Evolutionary conservation across 1,140 invertebrate species (phyloP).

Genomic region (Rhagoletis pomonella): DNA sequence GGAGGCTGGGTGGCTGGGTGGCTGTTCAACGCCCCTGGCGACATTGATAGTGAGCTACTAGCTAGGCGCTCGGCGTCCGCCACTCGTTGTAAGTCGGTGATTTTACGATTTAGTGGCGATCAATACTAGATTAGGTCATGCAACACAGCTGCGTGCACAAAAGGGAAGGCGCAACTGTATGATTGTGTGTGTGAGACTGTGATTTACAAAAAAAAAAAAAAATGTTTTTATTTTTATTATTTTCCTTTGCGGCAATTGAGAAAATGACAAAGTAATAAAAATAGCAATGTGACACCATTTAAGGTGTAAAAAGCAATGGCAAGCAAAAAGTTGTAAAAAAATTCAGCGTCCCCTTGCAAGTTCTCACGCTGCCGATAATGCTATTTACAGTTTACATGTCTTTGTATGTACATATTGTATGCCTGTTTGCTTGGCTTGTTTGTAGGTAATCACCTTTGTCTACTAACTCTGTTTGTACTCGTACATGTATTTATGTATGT

Average conservation of each 20-base stretch:
- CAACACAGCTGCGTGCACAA: background rate
- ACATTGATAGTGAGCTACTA: constrained; percentile 27
- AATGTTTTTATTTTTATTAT: background rate
- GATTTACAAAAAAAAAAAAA: background rate
- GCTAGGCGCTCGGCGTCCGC: background rate
- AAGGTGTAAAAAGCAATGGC: constrained; percentile 24
- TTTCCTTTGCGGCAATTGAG: constrained; percentile 43
- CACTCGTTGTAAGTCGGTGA: constrained; percentile 15
- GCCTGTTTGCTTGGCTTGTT: constrained; percentile 56
- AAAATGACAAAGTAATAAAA: constrained; percentile 43
- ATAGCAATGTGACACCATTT: constrained; percentile 35
- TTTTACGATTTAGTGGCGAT: constrained; percentile 39
- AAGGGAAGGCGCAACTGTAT: background rate
- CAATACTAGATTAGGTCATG: constrained; percentile 40
- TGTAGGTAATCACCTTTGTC: constrained; percentile 22
- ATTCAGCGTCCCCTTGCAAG: background rate
- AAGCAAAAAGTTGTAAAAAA: background rate
- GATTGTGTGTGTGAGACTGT: background rate
- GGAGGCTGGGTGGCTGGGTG: background rate
- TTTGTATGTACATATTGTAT: constrained; percentile 56
- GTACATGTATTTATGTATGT: constrained; percentile 56
- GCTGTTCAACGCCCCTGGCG: background rate
- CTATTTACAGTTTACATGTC: background rate
- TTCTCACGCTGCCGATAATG: constrained; percentile 39
- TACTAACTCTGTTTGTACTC: background rate